Base-by-base conservation (phyloP, 2,113 vertebrate species). In the Pluvianellus socialis region DNA sequence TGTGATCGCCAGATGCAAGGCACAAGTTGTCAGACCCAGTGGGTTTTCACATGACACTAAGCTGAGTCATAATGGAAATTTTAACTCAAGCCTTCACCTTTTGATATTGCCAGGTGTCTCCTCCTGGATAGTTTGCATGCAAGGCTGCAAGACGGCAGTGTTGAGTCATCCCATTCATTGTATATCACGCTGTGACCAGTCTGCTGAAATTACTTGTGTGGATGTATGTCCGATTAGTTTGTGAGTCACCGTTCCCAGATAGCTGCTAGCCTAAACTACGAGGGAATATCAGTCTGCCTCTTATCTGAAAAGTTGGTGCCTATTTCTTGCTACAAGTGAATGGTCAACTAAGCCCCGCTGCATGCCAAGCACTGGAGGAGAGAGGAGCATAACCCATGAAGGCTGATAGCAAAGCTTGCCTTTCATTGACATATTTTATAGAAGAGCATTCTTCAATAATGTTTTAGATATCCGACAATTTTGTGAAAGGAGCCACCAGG, bases 101-200 rank as follows among this genome's bases (percentile, higher is more conserved):
- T 67, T 56, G 91, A 23, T 70, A 28, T 22, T 82, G 40, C 32
- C 88, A 85, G 50, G 86, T 74, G 3, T 72, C 84, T 45, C 44
- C 86, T 81, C 79, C 75, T 23, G 70, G 47, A 38, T 32, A 27
- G 56, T 70, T 62, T 47, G 67, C 72, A 91, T 73, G 71, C 81
- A 76, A 3, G 7, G 5, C 62, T 88, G 70, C 58, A 73, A 59
- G 66, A 33, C 30, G 1, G 79, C 56, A 28, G 18, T 3, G 42
- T 67, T 95, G 96, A 97, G 52, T 96, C 96, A 94, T 76, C 71
- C 81, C 59, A 33, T 55, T 79, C 74, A 40, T 15, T 20, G 38
- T 35, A 3, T 26, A 32, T 50, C 56, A 30, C 0, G 0, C 91
- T 73, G 81, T 44, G 94, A 80, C 65, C 75, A 66, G 71, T 9